A percentile compares a stretch with the other conserved stretches of the same genome.
phyloP scores from a whole-genome alignment of 2,113 vertebrate genomes.

The Chaetura pelagica region DNA sequence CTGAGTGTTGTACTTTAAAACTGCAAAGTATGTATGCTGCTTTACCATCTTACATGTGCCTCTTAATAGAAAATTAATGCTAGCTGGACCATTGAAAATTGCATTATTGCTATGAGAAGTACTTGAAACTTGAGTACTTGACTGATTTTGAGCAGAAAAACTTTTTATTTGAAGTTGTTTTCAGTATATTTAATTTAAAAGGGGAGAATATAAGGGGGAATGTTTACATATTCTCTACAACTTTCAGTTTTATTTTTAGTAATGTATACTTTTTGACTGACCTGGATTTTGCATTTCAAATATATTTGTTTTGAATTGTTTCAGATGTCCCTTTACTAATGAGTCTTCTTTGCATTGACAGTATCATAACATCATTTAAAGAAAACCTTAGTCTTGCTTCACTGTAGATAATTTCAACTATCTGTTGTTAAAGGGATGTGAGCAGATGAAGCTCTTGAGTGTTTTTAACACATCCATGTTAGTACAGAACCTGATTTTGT shows the following conservation, averaged over 20 bases:
- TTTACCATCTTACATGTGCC: not conserved
- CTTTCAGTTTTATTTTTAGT: not conserved
- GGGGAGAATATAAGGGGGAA: rapidly evolving
- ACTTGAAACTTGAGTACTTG: not conserved
- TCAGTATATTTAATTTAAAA: not conserved
- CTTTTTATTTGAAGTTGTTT: not conserved
- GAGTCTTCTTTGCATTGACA: not conserved
- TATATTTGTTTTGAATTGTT: not conserved
- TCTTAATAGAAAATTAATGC: not conserved
- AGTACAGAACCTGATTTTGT: not conserved
- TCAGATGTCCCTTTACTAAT: not conserved
- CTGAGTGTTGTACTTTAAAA: not conserved
- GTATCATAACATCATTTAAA: not conserved
- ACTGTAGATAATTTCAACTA: not conserved
- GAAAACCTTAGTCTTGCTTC: not conserved
- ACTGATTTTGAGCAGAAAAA: not conserved
- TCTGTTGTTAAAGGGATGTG: not conserved
- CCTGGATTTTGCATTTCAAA: conserved; percentile 12
- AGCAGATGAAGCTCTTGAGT: not conserved
- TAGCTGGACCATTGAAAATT: not conserved
- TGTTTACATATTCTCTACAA: not conserved
- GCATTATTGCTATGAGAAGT: not conserved
- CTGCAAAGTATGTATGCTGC: not conserved
- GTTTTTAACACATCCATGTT: not conserved
- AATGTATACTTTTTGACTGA: not conserved